Base-by-base conservation (phyloP, 2,888 invertebrate genomes). In the Halocaridina rubra region DNA sequence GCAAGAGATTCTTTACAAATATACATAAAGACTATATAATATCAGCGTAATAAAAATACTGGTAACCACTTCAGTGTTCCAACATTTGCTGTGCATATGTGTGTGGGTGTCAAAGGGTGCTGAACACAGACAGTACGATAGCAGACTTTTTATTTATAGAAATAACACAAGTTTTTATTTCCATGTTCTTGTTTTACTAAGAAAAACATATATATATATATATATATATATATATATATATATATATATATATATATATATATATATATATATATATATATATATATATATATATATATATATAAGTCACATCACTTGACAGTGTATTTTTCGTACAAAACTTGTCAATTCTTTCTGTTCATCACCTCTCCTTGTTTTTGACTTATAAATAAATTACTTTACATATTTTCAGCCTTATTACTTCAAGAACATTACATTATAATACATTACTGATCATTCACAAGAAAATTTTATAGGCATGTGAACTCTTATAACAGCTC, bases 141-240 rank as follows among this genome's bases (percentile, higher is more conserved):
- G 1, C 16, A 13, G 16, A 32, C 5, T 7, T 16, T n/a, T n/a
- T n/a, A n/a, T n/a, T n/a, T n/a, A n/a, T 13, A 30, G 19, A 32
- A 32, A 10, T 7, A 7, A 71, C 19, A 32, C 16, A 32, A 22
- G 19, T 16, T 8, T 22, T 46, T 27, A 46, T 22, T 46, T 27
- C 8, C 46, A 74, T 74, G 16, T 16, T 22, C 22, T 39, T 13
- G 8, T 39, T 3, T 39, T 19, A 5, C 24, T 39, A 19, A n/a
- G 39, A 46, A 22, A 39, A 22, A 74, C 46, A 74, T 74, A 74
- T 74, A 74, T 74, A 74, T 74, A 74, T 74, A 74, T 74, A 74
- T 74, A 74, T 74, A 74, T 74, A 74, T 74, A 74, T 74, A 74
- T 74, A 74, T 74, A 74, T 74, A 74, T 74, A 74, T 46, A 74